Evolutionary conservation across 92 coral and sea anemone genomes (phyloP).

Genomic region (Blastomussa wellsi): DNA sequence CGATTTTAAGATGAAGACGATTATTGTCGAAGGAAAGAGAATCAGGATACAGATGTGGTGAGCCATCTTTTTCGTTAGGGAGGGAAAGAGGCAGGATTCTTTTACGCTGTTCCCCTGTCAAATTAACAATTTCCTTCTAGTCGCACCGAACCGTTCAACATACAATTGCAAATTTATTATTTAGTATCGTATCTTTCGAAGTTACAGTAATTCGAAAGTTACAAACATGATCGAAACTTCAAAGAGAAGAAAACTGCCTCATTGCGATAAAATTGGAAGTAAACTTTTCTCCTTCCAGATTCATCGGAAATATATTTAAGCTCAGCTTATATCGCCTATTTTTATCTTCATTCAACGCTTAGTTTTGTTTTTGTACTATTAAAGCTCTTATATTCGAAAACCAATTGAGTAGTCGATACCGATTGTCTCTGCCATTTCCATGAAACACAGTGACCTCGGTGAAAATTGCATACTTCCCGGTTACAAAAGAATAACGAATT

Average conservation of each 20-base stretch:
- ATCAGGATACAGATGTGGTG: slow-evolving; percentile 98
- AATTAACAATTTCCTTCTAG: background rate
- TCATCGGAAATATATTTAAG: background rate
- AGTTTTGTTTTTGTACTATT: slow-evolving; percentile 13
- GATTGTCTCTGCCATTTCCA: background rate
- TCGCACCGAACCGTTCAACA: background rate
- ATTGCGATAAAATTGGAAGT: background rate
- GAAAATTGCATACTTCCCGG: background rate
- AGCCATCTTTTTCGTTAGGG: slow-evolving; percentile 32
- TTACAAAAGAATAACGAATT: background rate
- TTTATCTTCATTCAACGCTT: background rate
- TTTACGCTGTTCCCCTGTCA: too few relatives aligned
- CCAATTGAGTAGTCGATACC: background rate
- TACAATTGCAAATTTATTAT: background rate
- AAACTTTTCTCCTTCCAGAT: background rate
- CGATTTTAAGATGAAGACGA: slow-evolving; percentile 97
- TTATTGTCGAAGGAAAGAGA: slow-evolving; percentile 92
- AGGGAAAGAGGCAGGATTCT: background rate
- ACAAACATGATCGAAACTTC: slow-evolving; percentile 9
- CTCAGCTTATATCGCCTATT: background rate
- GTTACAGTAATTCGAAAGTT: slow-evolving; percentile 26
- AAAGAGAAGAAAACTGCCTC: background rate
- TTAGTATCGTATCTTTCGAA: background rate
- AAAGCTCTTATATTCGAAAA: background rate
- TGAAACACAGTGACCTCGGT: slow-evolving; percentile 1